phyloP scores from a whole-genome alignment of 2,113 vertebrate genomes.

The Mustela lutreola region DNA sequence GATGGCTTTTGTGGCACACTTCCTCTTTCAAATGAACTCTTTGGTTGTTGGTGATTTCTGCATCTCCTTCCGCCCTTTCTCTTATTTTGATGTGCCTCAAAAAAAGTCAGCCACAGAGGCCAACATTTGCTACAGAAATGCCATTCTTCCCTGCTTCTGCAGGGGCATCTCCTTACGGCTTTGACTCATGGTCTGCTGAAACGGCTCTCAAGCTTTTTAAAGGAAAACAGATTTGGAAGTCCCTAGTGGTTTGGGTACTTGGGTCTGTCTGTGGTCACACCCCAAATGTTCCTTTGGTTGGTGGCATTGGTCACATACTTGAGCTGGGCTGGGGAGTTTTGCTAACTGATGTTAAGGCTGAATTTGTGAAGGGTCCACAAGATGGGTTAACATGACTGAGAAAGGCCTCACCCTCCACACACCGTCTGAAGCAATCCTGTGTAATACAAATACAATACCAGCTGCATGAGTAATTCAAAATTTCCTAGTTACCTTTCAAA shows the following conservation, averaged over 20 bases:
- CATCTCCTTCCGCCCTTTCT: not conserved
- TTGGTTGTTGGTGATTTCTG: not conserved
- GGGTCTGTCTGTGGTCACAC: not conserved
- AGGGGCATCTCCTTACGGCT: not conserved
- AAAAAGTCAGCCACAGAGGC: not conserved
- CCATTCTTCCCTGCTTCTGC: not conserved
- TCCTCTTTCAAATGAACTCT: not conserved
- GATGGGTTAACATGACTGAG: not conserved
- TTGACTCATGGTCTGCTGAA: not conserved
- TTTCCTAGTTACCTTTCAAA: constrained; percentile 30
- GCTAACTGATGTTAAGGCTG: not conserved
- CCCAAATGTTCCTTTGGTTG: not conserved
- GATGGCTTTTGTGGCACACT: constrained; percentile 8
- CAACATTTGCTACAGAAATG: not conserved
- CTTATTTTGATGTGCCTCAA: not conserved
- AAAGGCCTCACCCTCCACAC: not conserved
- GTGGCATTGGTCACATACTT: not conserved
- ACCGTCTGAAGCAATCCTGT: not conserved
- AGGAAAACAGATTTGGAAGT: not conserved
- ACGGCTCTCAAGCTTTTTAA: not conserved
- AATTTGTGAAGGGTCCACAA: not conserved
- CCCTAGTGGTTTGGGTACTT: not conserved
- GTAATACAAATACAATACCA: not conserved
- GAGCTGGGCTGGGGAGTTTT: not conserved
- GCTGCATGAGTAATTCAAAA: not conserved